phyloP scores from a whole-genome alignment of 2,888 invertebrate species.

The Agrochola lychnidis region DNA sequence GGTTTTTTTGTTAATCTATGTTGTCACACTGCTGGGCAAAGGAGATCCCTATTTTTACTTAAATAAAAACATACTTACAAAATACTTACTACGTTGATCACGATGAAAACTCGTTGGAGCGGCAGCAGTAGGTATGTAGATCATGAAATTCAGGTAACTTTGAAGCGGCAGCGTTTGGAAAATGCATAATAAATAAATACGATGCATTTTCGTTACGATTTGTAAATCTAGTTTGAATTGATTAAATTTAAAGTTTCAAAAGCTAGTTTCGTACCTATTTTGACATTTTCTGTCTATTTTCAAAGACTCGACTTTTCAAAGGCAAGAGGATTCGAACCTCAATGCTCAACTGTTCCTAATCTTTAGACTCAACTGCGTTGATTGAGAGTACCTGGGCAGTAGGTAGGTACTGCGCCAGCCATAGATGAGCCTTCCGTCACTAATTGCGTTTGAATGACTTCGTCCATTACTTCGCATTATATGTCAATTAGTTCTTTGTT shows the following conservation, averaged over 20 bases:
- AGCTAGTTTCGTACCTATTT: too few species aligned
- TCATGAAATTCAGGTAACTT: too few species aligned
- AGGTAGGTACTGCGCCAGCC: background rate
- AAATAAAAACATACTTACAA: conserved; percentile 7
- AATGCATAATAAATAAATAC: background rate
- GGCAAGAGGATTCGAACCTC: background rate
- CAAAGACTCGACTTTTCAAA: background rate
- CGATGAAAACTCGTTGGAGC: background rate
- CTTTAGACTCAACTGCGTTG: background rate
- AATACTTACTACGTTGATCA: conserved; percentile 15
- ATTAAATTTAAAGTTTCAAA: background rate
- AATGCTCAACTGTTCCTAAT: background rate
- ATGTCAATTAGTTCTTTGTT: conserved; percentile 24
- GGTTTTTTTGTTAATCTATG: too few species aligned
- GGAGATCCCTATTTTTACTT: background rate
- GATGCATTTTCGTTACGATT: background rate
- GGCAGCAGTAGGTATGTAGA: background rate
- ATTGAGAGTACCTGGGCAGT: background rate
- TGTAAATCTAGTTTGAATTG: background rate
- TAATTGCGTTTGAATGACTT: conserved; percentile 37
- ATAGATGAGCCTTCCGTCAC: background rate
- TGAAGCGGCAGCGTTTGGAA: background rate
- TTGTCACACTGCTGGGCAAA: background rate
- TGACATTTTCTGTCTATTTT: background rate
- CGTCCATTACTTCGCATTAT: conserved; percentile 13